Conservation (phyloP, 2,113 vertebrate genomes). For the Gymnobelideus leadbeateri region DNA sequence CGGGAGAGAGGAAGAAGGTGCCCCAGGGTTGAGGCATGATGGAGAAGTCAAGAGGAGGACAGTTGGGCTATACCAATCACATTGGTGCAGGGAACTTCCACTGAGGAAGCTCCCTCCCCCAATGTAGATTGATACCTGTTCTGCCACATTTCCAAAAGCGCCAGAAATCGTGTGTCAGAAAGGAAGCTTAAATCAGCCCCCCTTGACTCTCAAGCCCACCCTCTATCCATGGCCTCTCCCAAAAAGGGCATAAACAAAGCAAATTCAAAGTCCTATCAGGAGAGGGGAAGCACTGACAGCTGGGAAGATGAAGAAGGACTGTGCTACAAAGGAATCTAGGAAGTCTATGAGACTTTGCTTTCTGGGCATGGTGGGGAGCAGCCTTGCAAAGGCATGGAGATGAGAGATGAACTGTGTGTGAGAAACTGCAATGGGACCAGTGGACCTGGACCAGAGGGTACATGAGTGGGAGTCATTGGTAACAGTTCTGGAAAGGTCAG, state of each 20-base stretch:
- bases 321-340: not conserved
- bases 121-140: not conserved
- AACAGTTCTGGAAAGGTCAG: not conserved
- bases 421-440: too few species aligned
- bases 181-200: not conserved
- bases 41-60: not conserved
- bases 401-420: not conserved
- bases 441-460: not conserved
- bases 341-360: too few species aligned
- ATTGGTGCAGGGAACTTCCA: not conserved
- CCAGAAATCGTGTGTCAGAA: not conserved
- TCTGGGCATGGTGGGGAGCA: not conserved
- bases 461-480: not conserved
- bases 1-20: too few species aligned
- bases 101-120: not conserved
- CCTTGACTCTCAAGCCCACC: not conserved
- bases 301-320: too few species aligned
- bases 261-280: too few species aligned
- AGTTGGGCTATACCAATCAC: not conserved
- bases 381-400: not conserved
- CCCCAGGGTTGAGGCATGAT: not conserved
- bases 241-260: not conserved
- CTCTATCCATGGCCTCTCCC: too few species aligned
- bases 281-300: not conserved
- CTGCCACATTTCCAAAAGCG: not conserved